These are phyloP conservation scores for Antechinus flavipes DNA, from an alignment of 2,113 vertebrate genomes.

Conservation along the genomic window DNA sequence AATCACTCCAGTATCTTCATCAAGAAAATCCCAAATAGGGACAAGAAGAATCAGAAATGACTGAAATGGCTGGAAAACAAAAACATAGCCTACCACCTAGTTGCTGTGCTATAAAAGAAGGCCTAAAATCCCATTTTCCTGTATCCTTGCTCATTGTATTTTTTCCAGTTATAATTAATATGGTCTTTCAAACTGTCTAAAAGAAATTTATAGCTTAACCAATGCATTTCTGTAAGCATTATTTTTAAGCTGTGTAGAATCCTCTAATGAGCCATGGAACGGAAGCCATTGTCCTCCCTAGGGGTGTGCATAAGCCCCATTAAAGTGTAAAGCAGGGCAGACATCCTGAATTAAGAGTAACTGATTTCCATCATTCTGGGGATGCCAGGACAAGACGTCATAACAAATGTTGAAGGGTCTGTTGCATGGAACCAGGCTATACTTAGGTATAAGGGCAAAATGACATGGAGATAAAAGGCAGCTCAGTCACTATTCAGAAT, in stretches of 20 bases:
- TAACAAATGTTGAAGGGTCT: neutral
- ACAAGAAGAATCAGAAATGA: neutral
- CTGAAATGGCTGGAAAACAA: neutral
- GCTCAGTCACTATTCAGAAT: constrained; percentile 23
- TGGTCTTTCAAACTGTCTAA: constrained; percentile 24
- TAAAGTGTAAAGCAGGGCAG: constrained; percentile 33
- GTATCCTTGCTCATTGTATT: neutral
- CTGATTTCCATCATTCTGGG: constrained; percentile 28
- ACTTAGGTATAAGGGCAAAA: constrained; percentile 13
- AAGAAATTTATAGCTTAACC: constrained; percentile 28
- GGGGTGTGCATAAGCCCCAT: neutral
- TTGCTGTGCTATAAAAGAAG: neutral
- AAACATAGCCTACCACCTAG: neutral
- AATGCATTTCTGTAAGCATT: constrained; percentile 4
- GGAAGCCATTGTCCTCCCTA: constrained; percentile 31
- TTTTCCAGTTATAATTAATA: constrained; percentile 14
- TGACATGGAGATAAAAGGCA: constrained; percentile 33
- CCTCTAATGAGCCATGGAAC: constrained; percentile 17
- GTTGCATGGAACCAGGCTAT: neutral
- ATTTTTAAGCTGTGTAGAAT: constrained; percentile 11
- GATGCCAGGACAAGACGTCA: neutral
- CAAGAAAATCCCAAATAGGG: neutral
- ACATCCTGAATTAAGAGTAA: neutral
- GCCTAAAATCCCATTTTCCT: constrained; percentile 14
- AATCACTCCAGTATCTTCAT: neutral